Evolutionary conservation across 1,140 invertebrate genomes (phyloP).

Genomic region (Brachionus calyciflorus): DNA sequence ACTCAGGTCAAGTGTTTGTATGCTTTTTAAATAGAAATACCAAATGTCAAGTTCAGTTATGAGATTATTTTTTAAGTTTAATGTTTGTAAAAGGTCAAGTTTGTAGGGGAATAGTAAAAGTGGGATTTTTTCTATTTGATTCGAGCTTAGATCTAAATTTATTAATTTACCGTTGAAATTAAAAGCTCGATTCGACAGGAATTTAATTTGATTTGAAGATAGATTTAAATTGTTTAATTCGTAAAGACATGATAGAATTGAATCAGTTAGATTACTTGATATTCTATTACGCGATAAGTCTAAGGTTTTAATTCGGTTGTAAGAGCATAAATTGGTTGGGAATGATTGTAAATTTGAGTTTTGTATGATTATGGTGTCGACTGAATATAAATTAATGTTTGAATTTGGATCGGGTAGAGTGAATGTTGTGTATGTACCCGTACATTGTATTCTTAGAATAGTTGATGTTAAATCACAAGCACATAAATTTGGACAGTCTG

Average conservation of each 20-base stretch:
- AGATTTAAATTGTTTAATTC: not conserved
- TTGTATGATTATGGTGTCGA: not conserved
- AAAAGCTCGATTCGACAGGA: not conserved
- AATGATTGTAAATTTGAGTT: not conserved
- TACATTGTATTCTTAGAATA: not conserved
- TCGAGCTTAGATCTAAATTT: slow-evolving; percentile 2
- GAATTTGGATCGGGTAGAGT: not conserved
- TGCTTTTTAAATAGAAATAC: slow-evolving; percentile 23
- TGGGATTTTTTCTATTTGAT: slow-evolving; percentile 21
- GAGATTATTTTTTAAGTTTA: not conserved
- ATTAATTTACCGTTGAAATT: not conserved
- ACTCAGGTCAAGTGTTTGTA: not conserved
- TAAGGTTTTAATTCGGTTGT: not conserved
- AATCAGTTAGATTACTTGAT: not conserved
- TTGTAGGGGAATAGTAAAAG: slow-evolving; percentile 9
- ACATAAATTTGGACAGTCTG: slow-evolving; percentile 11
- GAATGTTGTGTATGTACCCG: not conserved
- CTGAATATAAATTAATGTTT: not conserved
- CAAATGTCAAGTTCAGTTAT: slow-evolving; percentile 24
- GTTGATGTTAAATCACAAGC: not conserved
- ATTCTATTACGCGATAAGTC: slow-evolving; percentile 14
- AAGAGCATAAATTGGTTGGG: not conserved
- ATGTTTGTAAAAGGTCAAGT: not conserved
- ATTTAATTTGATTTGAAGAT: not conserved
- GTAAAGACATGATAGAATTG: not conserved